phyloP scores from a whole-genome alignment of 2,113 vertebrate genomes.

The Periophthalmodon schlosseri region DNA sequence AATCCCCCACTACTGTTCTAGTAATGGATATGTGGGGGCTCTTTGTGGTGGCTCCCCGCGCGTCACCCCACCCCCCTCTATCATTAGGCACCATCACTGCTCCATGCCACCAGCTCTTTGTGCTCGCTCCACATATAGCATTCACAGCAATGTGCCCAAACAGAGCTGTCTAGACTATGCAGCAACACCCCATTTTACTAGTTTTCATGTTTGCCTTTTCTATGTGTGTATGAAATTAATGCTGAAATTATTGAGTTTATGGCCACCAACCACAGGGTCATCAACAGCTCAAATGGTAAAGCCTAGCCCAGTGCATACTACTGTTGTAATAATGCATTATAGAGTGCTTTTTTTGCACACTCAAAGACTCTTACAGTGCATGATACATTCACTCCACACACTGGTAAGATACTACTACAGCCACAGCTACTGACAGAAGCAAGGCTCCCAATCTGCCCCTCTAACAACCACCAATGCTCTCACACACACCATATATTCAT shows the following conservation, averaged over 20 bases:
- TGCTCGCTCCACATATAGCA: slow-evolving; percentile 48
- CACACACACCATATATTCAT: too few species aligned
- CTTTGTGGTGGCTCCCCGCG: slow-evolving; percentile 51
- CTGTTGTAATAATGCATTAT: neutral
- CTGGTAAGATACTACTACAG: too few species aligned
- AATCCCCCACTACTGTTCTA: slow-evolving; percentile 29
- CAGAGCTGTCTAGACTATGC: neutral
- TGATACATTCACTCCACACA: too few species aligned
- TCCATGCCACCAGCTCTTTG: slow-evolving; percentile 50
- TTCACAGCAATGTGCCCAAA: slow-evolving; percentile 10
- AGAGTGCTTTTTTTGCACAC: too few species aligned
- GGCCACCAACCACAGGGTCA: too few species aligned
- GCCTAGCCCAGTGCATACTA: neutral
- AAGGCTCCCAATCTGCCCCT: too few species aligned
- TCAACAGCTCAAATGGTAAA: neutral
- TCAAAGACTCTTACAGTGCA: too few species aligned
- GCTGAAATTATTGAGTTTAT: too few species aligned
- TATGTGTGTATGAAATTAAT: neutral
- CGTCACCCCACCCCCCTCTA: slow-evolving; percentile 45
- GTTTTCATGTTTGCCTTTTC: neutral
- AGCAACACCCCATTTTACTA: neutral
- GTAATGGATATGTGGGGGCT: slow-evolving; percentile 52
- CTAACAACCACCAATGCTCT: too few species aligned
- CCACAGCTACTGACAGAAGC: too few species aligned
- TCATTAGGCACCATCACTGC: slow-evolving; percentile 29